A percentile compares a stretch with the other conserved stretches of the same genome.
These are phyloP conservation scores for Auanema freiburgensis DNA, from an alignment of 2,888 invertebrate genomes.

Conservation along the genomic window DNA sequence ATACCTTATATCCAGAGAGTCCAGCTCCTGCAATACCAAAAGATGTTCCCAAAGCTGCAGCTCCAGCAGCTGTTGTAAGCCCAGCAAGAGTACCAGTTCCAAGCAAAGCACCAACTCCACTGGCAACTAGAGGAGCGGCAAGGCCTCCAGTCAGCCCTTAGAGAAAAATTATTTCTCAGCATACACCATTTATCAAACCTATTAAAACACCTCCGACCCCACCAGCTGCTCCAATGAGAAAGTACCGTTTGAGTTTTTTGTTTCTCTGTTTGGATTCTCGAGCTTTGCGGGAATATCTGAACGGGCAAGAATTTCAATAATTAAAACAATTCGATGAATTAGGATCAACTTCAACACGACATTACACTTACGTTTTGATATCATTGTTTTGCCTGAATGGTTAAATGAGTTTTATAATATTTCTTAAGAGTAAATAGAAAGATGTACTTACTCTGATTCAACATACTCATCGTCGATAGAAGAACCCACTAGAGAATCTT, in stretches of 20 bases:
- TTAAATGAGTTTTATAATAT: too few relatives aligned
- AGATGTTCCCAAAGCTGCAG: slow-evolving; percentile 69
- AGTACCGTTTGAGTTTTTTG: slow-evolving; percentile 72
- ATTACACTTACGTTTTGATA: neutral
- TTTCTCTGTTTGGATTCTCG: slow-evolving; percentile 68
- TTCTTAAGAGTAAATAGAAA: neutral
- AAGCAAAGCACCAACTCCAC: slow-evolving; percentile 65
- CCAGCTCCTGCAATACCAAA: slow-evolving; percentile 76
- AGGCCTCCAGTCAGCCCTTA: slow-evolving; percentile 74
- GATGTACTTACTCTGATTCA: slow-evolving; percentile 56
- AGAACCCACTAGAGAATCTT: slow-evolving; percentile 70
- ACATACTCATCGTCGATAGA: slow-evolving; percentile 55
- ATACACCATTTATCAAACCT: slow-evolving; percentile 54
- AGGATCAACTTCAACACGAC: neutral
- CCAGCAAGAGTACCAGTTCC: slow-evolving; percentile 66
- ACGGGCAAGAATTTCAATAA: neutral
- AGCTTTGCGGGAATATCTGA: slow-evolving; percentile 69
- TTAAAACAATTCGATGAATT: neutral
- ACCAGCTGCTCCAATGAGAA: slow-evolving; percentile 73
- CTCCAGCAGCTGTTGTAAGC: slow-evolving; percentile 68
- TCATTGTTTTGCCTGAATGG: too few relatives aligned
- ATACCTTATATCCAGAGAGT: slow-evolving; percentile 69
- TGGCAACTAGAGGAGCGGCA: slow-evolving; percentile 72
- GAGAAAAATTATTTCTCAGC: neutral
- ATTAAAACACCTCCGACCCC: slow-evolving; percentile 74